Evolutionary conservation across 1,140 invertebrate genomes (phyloP).

Genomic region (Microplitis mediator): DNA sequence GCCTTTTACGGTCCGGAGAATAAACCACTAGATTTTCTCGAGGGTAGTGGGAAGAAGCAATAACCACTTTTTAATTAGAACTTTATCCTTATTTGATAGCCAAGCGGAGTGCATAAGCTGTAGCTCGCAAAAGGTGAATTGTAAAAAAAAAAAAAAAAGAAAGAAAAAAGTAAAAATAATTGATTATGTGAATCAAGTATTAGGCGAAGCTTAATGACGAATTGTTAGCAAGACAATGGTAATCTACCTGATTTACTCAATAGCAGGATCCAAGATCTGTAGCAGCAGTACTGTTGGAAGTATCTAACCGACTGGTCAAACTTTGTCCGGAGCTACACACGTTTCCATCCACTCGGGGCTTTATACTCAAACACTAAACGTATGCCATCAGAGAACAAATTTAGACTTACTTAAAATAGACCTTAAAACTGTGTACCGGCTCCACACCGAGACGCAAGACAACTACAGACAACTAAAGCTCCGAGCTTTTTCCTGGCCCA

Average conservation of each 20-base stretch:
- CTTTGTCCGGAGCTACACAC: slow-evolving; percentile 30
- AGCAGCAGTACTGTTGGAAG: neutral
- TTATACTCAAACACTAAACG: slow-evolving; percentile 42
- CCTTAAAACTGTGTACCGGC: neutral
- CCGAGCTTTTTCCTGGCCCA: neutral
- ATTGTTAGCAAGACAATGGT: too few relatives aligned
- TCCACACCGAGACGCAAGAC: neutral
- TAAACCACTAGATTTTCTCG: neutral
- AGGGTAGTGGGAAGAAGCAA: slow-evolving; percentile 16
- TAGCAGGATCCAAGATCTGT: neutral
- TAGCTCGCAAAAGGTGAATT: neutral
- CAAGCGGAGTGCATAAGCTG: too few relatives aligned
- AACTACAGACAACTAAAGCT: neutral
- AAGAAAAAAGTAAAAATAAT: neutral
- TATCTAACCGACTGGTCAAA: slow-evolving; percentile 8
- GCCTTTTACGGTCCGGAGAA: slow-evolving; percentile 34
- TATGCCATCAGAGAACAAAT: slow-evolving; percentile 56
- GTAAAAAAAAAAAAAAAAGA: neutral
- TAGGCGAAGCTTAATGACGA: too few relatives aligned
- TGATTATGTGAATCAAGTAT: neutral
- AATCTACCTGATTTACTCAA: too few relatives aligned
- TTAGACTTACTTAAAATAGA: slow-evolving; percentile 58
- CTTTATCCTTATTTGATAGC: too few relatives aligned
- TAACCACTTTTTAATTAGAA: neutral
- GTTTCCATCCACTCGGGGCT: slow-evolving; percentile 22